These are phyloP conservation scores for Cosmopolites sordidus DNA, from an alignment of 2,888 invertebrate genomes.

Conservation along the genomic window DNA sequence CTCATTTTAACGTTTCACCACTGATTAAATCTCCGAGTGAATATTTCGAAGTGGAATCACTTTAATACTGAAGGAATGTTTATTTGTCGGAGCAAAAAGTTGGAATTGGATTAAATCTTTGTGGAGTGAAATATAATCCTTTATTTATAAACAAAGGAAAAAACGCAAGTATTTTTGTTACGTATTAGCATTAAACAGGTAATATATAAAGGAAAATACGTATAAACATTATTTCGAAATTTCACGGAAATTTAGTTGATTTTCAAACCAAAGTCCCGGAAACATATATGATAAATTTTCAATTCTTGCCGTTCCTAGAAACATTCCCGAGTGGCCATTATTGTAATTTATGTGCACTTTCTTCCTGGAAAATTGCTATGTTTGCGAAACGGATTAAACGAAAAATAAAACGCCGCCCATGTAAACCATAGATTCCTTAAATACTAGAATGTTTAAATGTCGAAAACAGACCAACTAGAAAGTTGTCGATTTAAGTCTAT, in stretches of 20 bases:
- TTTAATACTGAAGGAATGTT: too few species aligned
- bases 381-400: constrained; percentile 21
- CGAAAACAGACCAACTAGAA: constrained; percentile 24
- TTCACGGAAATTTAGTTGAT: not conserved
- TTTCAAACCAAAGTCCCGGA: not conserved
- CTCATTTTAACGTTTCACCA: too few species aligned
- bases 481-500: constrained; percentile 29
- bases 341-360: constrained; percentile 19
- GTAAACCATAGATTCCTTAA: constrained; percentile 23
- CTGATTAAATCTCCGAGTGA: too few species aligned
- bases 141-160: too few species aligned
- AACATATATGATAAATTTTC: constrained; percentile 23
- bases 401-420: constrained; percentile 26
- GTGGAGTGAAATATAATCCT: too few species aligned
- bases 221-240: too few species aligned
- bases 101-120: too few species aligned
- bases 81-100: too few species aligned
- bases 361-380: constrained; percentile 24
- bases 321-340: constrained; percentile 24
- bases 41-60: too few species aligned
- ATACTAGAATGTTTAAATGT: constrained; percentile 30
- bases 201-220: too few species aligned
- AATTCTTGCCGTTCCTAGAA: constrained; percentile 16
- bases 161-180: too few species aligned
- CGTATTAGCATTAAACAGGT: too few species aligned